Evolutionary conservation across 2,113 vertebrate species (phyloP), one percentile per base, ranked within the genome.

Genomic region (Triplophysa tibetana): DNA sequence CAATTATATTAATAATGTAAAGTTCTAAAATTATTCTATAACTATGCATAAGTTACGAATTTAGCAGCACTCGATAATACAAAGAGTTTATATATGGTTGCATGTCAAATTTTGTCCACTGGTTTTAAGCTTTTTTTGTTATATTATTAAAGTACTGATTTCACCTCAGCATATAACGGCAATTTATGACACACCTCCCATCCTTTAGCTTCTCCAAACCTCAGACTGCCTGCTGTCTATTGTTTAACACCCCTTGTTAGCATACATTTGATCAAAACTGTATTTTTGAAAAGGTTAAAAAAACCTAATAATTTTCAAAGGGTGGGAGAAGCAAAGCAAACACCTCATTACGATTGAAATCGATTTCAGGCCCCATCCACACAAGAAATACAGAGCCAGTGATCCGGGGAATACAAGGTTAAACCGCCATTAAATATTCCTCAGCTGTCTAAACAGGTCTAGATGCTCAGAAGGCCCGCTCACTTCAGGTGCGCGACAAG

Each of bases 321-420:
- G 14, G 5, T 2, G 5, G n/a, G 64, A 23, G 16, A 50, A 43
- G 4, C 41, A 48, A 79, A 61, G 1, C 58, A 54, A 58, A 62
- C 54, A 19, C 79, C 50, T 70, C 78, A 77, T 50, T 64, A 76
- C 70, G 65, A 61, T 21, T 6, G 54, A 58, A 74, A 75, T 80
- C 52, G 33, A 38, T 54, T 83, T 75, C 12, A 66, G 4, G 5
- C 72, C 9, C 21, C 63, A 68, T 78, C 66, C 9, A 23, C 33
- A 56, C 79, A 76, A 17, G 26, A n/a, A 9, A 63, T 63, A 72
- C 23, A 45, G 9, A 24, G 74, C 77, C 67, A 75, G 19, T 73
- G 81, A 87, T 79, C 81, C 48, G 52, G 81, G 81, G 77, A n/a
- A 88, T 89, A 86, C 86, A 85, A 85, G 83, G 77, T 82, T 86